phyloP scores from a whole-genome alignment of 2,888 invertebrate species.

The Melolontha melolontha region DNA sequence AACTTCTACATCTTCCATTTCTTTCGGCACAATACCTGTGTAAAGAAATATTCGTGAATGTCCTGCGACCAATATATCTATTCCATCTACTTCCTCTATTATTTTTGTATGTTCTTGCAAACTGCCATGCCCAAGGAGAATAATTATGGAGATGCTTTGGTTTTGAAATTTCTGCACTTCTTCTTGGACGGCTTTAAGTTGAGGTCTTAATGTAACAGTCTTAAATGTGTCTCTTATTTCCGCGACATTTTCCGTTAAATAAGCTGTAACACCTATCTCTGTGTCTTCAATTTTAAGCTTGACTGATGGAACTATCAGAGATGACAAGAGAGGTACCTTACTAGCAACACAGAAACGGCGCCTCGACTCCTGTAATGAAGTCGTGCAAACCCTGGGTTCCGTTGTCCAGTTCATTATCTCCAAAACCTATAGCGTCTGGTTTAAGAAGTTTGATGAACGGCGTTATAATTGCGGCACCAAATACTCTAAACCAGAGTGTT shows the following conservation, averaged over 20 bases:
- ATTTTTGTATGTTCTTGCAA: background rate
- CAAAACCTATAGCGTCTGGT: no score
- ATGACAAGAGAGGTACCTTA: no score
- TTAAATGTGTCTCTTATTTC: no score
- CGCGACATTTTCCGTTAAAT: background rate
- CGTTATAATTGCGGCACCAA: no score
- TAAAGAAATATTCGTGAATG: background rate
- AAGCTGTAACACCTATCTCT: background rate
- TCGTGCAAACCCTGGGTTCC: no score
- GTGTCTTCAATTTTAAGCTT: background rate
- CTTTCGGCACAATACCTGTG: background rate
- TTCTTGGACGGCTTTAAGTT: background rate
- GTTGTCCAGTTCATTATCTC: no score
- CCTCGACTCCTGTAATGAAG: no score
- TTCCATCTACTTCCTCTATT: no score
- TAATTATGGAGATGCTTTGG: background rate
- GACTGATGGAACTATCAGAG: no score
- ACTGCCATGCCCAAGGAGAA: background rate
- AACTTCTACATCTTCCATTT: background rate
- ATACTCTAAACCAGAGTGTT: no score
- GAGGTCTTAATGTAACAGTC: background rate
- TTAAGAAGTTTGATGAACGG: no score
- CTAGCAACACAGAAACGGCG: no score
- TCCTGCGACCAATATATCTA: slow-evolving; percentile 2
- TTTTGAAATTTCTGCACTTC: background rate